phyloP scores from a whole-genome alignment of 2,888 invertebrate genomes.

The Parelbella ahira region DNA sequence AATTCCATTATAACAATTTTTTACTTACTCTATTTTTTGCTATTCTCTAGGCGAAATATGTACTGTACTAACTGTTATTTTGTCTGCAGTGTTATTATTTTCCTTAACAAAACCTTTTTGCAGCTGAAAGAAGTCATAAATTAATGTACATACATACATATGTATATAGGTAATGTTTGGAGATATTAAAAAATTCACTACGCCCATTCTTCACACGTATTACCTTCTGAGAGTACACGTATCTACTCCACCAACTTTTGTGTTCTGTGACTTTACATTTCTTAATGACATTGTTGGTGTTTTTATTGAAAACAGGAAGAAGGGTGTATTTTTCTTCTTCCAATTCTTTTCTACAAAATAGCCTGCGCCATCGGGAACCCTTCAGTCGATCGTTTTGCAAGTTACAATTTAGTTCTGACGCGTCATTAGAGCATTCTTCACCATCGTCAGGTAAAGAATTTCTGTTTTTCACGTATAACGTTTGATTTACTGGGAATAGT shows the following conservation, averaged over 20 bases:
- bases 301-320: constrained; percentile 46
- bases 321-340: constrained; percentile 52
- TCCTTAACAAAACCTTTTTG: no score
- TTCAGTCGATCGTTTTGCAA: constrained; percentile 31
- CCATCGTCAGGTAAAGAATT: constrained; percentile 11
- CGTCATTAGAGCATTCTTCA: neutral
- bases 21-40: no score
- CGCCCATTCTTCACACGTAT: neutral
- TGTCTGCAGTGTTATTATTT: no score
- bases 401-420: constrained; percentile 2
- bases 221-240: constrained; percentile 46
- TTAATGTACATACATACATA: no score
- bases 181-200: no score
- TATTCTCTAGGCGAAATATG: no score
- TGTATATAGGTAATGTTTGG: no score
- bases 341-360: constrained; percentile 39
- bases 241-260: constrained; percentile 63
- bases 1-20: no score
- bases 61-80: no score
- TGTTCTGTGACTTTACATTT: constrained; percentile 28
- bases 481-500: constrained; percentile 27
- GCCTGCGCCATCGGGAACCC: constrained; percentile 38
- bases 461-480: constrained; percentile 30
- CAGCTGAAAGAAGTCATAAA: no score
- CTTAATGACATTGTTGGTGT: constrained; percentile 29